phyloP scores from a whole-genome alignment of 2,797 vertebrate species.

The Peromyscus eremicus region DNA sequence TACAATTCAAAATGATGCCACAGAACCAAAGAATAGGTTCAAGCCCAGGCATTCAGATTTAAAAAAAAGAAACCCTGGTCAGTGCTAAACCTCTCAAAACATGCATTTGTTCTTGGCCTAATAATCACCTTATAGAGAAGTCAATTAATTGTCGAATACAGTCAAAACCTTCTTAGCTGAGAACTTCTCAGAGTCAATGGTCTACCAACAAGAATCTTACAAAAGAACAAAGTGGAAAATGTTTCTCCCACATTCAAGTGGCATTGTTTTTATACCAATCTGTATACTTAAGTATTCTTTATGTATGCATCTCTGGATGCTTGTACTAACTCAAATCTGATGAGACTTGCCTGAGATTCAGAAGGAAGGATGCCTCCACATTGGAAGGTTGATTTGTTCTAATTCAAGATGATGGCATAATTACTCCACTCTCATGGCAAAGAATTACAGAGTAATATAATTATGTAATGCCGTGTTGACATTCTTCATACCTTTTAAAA shows the following conservation, averaged over 20 bases:
- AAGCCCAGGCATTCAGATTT: not conserved
- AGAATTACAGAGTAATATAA: slow-evolving; percentile 55
- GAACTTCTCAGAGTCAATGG: not conserved
- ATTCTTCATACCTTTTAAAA: slow-evolving; percentile 51
- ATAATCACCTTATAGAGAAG: not conserved
- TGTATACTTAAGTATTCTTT: not conserved
- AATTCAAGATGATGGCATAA: slow-evolving; percentile 50
- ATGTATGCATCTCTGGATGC: not conserved
- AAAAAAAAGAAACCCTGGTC: slow-evolving; percentile 21
- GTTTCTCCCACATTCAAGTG: not conserved
- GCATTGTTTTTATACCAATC: not conserved
- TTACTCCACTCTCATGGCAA: slow-evolving; percentile 35
- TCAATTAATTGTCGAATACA: slow-evolving; percentile 22
- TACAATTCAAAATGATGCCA: not conserved
- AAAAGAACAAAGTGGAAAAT: not conserved
- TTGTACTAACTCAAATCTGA: slow-evolving; percentile 31
- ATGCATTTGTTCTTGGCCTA: slow-evolving; percentile 12
- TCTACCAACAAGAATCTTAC: slow-evolving; percentile 40
- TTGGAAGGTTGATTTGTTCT: slow-evolving; percentile 4
- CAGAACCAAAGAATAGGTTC: not conserved
- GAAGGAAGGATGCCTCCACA: not conserved
- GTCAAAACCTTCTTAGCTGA: slow-evolving; percentile 10
- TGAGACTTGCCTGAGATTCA: not conserved
- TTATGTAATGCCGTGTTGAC: slow-evolving; percentile 57
- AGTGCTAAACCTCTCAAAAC: not conserved